phyloP scores from a whole-genome alignment of 2,113 vertebrate species.

The Cinclus mexicanus region DNA sequence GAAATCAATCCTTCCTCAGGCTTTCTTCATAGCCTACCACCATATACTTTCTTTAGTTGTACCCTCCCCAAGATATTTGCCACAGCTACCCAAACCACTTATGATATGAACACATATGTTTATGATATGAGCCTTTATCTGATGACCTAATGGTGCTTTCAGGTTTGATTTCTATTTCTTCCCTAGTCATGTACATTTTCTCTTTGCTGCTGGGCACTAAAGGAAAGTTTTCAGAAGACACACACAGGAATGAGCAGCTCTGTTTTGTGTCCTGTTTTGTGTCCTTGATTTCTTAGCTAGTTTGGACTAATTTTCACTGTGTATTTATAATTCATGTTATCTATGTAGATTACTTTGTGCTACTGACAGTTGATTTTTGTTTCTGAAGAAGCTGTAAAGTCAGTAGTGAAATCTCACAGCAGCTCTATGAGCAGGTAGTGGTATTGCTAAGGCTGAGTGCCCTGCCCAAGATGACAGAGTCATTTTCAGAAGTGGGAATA shows the following conservation, averaged over 20 bases:
- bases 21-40: neutral
- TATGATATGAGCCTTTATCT: neutral
- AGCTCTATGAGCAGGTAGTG: rapidly evolving
- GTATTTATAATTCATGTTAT: neutral
- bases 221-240: neutral
- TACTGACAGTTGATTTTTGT: neutral
- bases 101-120: neutral
- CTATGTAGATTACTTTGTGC: neutral
- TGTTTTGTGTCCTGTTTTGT: neutral
- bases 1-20: neutral
- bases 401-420: neutral
- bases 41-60: neutral
- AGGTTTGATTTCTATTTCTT: neutral
- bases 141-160: neutral
- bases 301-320: neutral
- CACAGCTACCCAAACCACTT: neutral
- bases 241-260: neutral
- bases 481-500: neutral
- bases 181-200: neutral
- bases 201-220: neutral
- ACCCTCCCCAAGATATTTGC: neutral
- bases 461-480: neutral
- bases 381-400: neutral
- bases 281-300: neutral
- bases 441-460: neutral